Percentiles rank a stretch among this genome's conserved stretches.
These are phyloP conservation scores for Noctua fimbriata DNA, from an alignment of 2,888 invertebrate genomes.

Conservation along the genomic window DNA sequence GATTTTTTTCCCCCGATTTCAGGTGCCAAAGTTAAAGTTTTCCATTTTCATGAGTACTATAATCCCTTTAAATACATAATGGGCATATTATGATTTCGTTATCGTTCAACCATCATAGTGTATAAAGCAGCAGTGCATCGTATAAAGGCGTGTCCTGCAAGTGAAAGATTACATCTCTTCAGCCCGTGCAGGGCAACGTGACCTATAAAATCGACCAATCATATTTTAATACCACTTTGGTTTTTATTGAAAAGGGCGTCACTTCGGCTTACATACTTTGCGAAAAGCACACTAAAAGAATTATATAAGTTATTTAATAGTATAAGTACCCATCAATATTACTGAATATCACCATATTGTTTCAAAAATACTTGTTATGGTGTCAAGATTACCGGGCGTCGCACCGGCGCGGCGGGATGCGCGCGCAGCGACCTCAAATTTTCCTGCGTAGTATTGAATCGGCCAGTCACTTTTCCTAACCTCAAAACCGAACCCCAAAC, in stretches of 20 bases:
- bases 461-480: conserved; percentile 86
- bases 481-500: conserved; percentile 82
- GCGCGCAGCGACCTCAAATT: conserved; percentile 83
- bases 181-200: neutral
- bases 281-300: neutral
- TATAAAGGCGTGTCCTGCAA: conserved; percentile 2
- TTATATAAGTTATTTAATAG: neutral
- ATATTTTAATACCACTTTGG: neutral
- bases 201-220: neutral
- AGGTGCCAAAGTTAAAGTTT: neutral
- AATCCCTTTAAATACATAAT: neutral
- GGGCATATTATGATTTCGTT: no score
- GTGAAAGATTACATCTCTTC: neutral
- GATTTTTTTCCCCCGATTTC: neutral
- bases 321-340: neutral
- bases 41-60: neutral
- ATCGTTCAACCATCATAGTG: neutral
- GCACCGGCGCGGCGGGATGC: conserved; percentile 78
- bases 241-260: neutral
- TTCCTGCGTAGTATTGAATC: conserved; percentile 83
- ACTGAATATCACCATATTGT: conserved; percentile 48
- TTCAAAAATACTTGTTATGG: conserved; percentile 73
- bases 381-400: conserved; percentile 76
- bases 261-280: neutral
- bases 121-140: neutral